Percentiles rank a stretch among this genome's conserved stretches.
phyloP scores from a whole-genome alignment of 1,140 invertebrate genomes.

The Aricia agestis region DNA sequence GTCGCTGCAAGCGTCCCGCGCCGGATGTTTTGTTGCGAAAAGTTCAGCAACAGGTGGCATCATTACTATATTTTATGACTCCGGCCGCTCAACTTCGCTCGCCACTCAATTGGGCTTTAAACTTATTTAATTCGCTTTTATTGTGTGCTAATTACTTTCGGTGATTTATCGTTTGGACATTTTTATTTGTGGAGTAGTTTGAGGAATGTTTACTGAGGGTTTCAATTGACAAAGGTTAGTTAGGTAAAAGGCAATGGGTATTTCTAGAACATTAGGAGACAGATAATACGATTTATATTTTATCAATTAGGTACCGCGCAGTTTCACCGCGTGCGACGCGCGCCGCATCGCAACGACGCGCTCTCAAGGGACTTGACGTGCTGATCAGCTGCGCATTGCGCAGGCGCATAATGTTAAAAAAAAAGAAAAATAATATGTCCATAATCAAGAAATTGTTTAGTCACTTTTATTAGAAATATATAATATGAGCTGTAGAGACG shows the following conservation, averaged over 20 bases:
- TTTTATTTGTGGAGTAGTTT: background rate
- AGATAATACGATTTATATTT: too few relatives aligned
- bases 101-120: constrained; percentile 22
- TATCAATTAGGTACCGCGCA: background rate
- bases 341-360: constrained; percentile 32
- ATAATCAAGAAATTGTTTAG: too few relatives aligned
- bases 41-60: constrained; percentile 52
- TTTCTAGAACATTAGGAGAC: too few relatives aligned
- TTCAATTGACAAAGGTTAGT: background rate
- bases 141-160: background rate
- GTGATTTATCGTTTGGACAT: background rate
- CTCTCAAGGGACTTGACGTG: constrained; percentile 43
- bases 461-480: too few relatives aligned
- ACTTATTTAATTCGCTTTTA: constrained; percentile 21
- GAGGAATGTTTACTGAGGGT: background rate
- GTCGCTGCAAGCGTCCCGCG: constrained; percentile 21
- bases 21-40: constrained; percentile 39
- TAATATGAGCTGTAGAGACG: too few relatives aligned
- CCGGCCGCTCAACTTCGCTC: constrained; percentile 23
- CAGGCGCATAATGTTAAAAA: constrained; percentile 32
- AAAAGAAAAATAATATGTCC: background rate
- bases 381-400: constrained; percentile 45
- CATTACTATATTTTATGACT: constrained; percentile 53
- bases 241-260: background rate
- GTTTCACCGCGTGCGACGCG: constrained; percentile 27